phyloP scores from a whole-genome alignment of 64 coral and sea anemone species.

The Cladopsammia gracilis region DNA sequence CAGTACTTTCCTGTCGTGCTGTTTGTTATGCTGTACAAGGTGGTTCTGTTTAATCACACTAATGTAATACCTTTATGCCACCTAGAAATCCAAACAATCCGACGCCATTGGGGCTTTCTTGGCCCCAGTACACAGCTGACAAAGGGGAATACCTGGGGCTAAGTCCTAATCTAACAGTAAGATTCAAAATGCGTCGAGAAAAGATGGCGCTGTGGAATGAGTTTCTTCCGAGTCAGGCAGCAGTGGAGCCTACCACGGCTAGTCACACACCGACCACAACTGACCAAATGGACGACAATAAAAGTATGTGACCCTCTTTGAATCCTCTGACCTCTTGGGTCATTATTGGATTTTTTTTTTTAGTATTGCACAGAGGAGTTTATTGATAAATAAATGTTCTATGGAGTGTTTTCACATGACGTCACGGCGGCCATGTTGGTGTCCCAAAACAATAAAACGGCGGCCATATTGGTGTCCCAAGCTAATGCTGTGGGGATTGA shows the following conservation, averaged over 20 bases:
- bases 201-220: slow-evolving; percentile 71
- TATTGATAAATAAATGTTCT: too few species aligned
- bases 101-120: neutral
- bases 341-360: too few species aligned
- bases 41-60: neutral
- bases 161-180: neutral
- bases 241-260: neutral
- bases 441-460: too few species aligned
- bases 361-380: too few species aligned
- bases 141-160: slow-evolving; percentile 12
- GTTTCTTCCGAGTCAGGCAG: slow-evolving; percentile 21
- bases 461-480: too few species aligned
- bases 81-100: slow-evolving; percentile 30
- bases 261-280: neutral
- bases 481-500: too few species aligned
- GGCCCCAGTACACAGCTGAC: slow-evolving; percentile 24
- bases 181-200: slow-evolving; percentile 22
- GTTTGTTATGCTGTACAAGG: neutral
- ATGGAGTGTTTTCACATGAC: too few species aligned
- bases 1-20: too few species aligned
- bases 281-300: too few species aligned
- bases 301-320: neutral
- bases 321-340: neutral
- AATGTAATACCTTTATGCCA: neutral
- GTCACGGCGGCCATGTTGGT: too few species aligned